Evolutionary conservation across 2,888 invertebrate genomes (phyloP).

Genomic region (Drosophila prostipennis): DNA sequence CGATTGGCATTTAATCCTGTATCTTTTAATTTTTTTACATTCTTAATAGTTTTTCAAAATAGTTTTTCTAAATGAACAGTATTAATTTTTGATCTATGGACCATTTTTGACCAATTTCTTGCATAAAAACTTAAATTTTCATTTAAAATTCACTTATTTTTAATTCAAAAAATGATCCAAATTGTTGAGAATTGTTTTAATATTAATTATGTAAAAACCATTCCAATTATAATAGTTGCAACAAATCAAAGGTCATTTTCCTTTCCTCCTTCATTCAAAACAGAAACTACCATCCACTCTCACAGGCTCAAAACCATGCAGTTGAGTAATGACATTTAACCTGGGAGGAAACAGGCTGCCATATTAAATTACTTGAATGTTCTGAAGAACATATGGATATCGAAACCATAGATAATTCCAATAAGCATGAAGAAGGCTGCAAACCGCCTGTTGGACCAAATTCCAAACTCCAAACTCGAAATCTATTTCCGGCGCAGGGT

Average conservation of each 20-base stretch:
- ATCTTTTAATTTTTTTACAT: no score
- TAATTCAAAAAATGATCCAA: no score
- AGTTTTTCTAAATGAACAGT: no score
- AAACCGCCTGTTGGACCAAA: slow-evolving; percentile 47
- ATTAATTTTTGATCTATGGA: no score
- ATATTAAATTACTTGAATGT: slow-evolving; percentile 28
- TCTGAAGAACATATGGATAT: slow-evolving; percentile 3
- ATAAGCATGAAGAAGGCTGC: slow-evolving; percentile 60
- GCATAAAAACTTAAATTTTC: no score
- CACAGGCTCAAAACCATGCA: neutral
- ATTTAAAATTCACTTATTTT: no score
- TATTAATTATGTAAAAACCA: no score
- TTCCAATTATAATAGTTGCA: no score
- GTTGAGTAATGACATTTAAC: slow-evolving; percentile 17
- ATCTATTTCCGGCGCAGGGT: slow-evolving; percentile 66
- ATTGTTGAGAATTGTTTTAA: no score
- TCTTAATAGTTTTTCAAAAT: no score
- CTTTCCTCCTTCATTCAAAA: neutral
- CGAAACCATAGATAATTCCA: slow-evolving; percentile 57
- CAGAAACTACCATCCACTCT: neutral
- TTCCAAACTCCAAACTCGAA: slow-evolving; percentile 52
- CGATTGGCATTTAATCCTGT: no score
- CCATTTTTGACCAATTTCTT: no score
- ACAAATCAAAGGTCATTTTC: neutral
- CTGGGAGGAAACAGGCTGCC: slow-evolving; percentile 10